These are phyloP conservation scores for Hyperopisus bebe DNA, from an alignment of 2,113 vertebrate species.

Conservation along the genomic window DNA sequence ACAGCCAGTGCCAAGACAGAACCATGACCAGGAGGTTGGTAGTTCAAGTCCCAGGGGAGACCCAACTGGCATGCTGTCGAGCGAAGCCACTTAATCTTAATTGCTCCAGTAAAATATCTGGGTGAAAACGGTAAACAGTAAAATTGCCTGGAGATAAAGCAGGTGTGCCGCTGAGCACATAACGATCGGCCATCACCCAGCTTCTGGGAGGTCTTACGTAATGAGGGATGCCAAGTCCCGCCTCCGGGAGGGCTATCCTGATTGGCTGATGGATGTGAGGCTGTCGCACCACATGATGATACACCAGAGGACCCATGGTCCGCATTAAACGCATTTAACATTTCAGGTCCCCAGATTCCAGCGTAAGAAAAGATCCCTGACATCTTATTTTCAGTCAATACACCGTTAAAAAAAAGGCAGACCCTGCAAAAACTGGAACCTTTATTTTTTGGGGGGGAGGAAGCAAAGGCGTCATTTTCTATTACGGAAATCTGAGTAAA, in stretches of 20 bases:
- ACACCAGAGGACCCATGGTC: background rate
- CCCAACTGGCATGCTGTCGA: background rate
- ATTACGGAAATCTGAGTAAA: background rate
- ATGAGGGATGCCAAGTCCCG: background rate
- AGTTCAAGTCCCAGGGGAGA: background rate
- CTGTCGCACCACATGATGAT: background rate
- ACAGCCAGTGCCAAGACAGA: background rate
- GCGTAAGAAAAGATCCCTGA: background rate
- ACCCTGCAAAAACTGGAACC: background rate
- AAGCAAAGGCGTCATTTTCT: background rate
- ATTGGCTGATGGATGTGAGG: background rate
- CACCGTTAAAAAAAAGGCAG: background rate
- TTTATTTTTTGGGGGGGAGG: background rate
- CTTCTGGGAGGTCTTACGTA: background rate
- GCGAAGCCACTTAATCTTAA: conserved; percentile 4
- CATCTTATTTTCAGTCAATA: background rate
- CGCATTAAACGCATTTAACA: conserved; percentile 1
- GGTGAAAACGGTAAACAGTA: background rate
- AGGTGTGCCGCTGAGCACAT: background rate
- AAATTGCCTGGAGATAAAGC: conserved; percentile 5
- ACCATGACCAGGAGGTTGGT: background rate
- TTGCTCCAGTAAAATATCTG: conserved; percentile 8
- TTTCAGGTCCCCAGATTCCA: background rate
- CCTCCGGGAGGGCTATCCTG: background rate
- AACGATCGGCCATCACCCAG: background rate